phyloP scores from a whole-genome alignment of 2,888 invertebrate species.

The Pediacus dermestoides region DNA sequence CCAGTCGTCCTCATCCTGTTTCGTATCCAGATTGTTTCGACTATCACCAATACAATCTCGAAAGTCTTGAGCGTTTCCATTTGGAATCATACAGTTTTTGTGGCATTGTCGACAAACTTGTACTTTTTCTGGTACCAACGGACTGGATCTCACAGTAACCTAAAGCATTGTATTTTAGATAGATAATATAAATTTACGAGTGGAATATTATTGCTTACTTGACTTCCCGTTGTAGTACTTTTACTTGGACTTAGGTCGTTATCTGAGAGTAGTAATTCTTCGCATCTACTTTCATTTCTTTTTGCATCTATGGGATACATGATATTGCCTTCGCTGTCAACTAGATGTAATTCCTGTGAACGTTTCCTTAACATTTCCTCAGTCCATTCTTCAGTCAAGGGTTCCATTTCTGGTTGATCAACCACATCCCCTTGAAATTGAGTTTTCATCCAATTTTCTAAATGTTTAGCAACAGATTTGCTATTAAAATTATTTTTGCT shows the following conservation, averaged over 20 bases:
- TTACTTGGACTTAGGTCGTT: slow-evolving; percentile 67
- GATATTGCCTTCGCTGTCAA: slow-evolving; percentile 49
- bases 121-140: slow-evolving; percentile 67
- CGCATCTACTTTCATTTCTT: slow-evolving; percentile 46
- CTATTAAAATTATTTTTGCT: slow-evolving; percentile 61
- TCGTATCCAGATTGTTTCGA: slow-evolving; percentile 12
- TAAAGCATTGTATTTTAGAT: slow-evolving; percentile 36
- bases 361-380: slow-evolving; percentile 68
- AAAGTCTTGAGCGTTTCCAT: slow-evolving; percentile 33
- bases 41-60: slow-evolving; percentile 27
- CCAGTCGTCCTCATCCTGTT: slow-evolving; percentile 56
- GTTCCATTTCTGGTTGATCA: slow-evolving; percentile 49
- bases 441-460: slow-evolving; percentile 79
- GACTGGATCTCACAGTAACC: slow-evolving; percentile 76
- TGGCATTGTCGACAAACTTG: slow-evolving; percentile 76
- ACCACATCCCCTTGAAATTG: slow-evolving; percentile 56
- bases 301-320: slow-evolving; percentile 24
- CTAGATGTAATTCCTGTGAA: slow-evolving; percentile 65
- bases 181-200: slow-evolving; percentile 4
- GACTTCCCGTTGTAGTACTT: slow-evolving; percentile 75
- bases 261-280: slow-evolving; percentile 51
- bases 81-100: slow-evolving; percentile 64
- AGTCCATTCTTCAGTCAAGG: slow-evolving; percentile 62
- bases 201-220: slow-evolving; percentile 54
- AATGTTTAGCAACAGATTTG: slow-evolving; percentile 68